phyloP scores from a whole-genome alignment of 2,113 vertebrate genomes.

The Sinocyclocheilus anophthalmus region DNA sequence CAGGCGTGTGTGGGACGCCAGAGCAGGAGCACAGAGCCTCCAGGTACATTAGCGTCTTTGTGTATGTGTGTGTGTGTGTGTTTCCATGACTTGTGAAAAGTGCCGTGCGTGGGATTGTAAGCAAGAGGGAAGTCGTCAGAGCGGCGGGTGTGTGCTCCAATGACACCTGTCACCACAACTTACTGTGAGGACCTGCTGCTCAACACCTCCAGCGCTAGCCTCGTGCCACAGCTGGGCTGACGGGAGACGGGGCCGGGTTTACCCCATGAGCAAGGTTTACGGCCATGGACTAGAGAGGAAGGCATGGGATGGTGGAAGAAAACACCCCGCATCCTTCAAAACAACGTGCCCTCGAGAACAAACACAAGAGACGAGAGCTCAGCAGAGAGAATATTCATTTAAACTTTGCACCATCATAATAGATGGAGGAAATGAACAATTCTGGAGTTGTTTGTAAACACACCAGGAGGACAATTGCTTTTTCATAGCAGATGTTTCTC shows the following conservation, averaged over 20 bases:
- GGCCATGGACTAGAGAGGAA: conserved; percentile 57
- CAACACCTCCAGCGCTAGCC: conserved; percentile 70
- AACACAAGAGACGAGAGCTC: neutral
- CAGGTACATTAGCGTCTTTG: conserved; percentile 24
- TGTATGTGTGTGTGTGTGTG: conserved; percentile 7
- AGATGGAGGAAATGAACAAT: neutral
- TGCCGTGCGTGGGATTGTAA: conserved; percentile 75
- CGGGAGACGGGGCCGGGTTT: conserved; percentile 54
- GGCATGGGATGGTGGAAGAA: conserved; percentile 45
- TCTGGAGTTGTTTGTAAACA: conserved; percentile 6
- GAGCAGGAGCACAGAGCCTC: conserved; percentile 30
- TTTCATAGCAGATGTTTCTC: neutral
- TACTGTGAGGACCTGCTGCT: conserved; percentile 77
- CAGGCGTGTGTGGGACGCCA: conserved; percentile 55
- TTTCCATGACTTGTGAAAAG: conserved; percentile 78
- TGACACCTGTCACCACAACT: conserved; percentile 83
- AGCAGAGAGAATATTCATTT: neutral
- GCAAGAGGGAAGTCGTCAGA: conserved; percentile 79
- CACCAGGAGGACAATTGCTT: neutral
- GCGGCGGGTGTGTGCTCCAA: conserved; percentile 73
- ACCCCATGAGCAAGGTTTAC: conserved; percentile 64
- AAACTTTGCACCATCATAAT: neutral
- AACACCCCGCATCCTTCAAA: conserved; percentile 70
- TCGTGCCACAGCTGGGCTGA: neutral
- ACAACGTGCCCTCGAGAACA: conserved; percentile 55